phyloP scores from a whole-genome alignment of 2,113 vertebrate species.

The Eurystomus gularis region DNA sequence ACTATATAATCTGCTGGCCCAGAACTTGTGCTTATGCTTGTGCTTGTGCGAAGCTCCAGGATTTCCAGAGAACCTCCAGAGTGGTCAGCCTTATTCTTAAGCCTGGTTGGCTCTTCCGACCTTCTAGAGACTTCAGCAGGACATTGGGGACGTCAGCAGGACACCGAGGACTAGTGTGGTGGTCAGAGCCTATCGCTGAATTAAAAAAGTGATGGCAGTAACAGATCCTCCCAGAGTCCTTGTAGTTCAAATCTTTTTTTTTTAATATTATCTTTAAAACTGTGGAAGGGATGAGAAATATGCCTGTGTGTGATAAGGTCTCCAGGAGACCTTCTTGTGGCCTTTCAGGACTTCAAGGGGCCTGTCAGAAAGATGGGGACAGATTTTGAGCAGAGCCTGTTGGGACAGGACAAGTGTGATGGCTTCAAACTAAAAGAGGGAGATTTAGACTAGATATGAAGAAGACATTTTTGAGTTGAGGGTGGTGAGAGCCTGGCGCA shows the following conservation, averaged over 20 bases:
- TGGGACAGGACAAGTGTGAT: background rate
- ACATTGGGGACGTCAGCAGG: too few relatives aligned
- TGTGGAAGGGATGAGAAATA: background rate
- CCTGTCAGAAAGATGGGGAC: background rate
- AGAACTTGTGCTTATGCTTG: fast-evolving
- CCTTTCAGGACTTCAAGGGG: background rate
- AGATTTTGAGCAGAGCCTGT: background rate
- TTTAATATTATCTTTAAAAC: too few relatives aligned
- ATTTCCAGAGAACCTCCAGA: background rate
- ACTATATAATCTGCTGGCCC: background rate
- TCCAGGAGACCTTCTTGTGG: background rate
- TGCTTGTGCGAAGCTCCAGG: background rate
- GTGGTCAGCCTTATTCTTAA: fast-evolving
- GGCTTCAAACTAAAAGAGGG: too few relatives aligned
- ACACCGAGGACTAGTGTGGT: fast-evolving
- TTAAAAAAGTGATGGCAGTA: background rate
- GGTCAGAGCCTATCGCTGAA: background rate
- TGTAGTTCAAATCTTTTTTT: background rate
- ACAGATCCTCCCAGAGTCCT: background rate
- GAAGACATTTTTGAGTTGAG: too few relatives aligned
- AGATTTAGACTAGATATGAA: too few relatives aligned
- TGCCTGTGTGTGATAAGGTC: background rate
- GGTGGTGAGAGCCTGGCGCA: too few relatives aligned
- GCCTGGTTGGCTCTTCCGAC: background rate
- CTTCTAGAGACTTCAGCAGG: background rate